Conservation (phyloP, 2,888 invertebrate genomes). For the Thymelicus lineola region DNA sequence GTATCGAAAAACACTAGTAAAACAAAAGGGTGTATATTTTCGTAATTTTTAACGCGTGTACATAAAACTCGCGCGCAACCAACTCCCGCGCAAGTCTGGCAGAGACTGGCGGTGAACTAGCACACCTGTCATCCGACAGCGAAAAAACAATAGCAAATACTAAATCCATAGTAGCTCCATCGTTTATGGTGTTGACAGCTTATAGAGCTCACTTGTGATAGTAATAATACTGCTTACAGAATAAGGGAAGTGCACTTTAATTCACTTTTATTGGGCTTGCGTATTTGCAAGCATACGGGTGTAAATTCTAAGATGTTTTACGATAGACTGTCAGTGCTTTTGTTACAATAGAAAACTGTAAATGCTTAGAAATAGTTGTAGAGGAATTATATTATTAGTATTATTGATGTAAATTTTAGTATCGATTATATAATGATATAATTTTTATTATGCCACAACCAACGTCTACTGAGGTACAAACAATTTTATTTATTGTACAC, state of each 20-base stretch:
- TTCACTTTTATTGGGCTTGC: background rate
- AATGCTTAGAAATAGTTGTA: no score
- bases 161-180: constrained; percentile 54
- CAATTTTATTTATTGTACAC: no score
- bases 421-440: no score
- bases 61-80: constrained; percentile 53
- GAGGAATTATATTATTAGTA: no score
- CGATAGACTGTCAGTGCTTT: no score
- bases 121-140: constrained; percentile 66
- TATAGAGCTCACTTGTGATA: constrained; percentile 39
- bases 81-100: constrained; percentile 65
- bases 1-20: constrained; percentile 21
- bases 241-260: constrained; percentile 9
- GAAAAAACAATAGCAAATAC: constrained; percentile 80
- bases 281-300: background rate
- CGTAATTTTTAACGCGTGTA: constrained; percentile 39
- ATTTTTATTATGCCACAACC: no score
- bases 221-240: constrained; percentile 11
- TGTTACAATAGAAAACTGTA: no score
- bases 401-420: no score
- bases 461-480: no score
- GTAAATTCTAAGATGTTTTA: background rate
- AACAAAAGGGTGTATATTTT: constrained; percentile 34
- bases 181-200: constrained; percentile 53
- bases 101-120: constrained; percentile 63